Percentiles rank a stretch among this genome's conserved stretches.
These are phyloP conservation scores for Rhabdomys dilectus DNA, from an alignment of 2,113 vertebrate genomes.

Conservation along the genomic window DNA sequence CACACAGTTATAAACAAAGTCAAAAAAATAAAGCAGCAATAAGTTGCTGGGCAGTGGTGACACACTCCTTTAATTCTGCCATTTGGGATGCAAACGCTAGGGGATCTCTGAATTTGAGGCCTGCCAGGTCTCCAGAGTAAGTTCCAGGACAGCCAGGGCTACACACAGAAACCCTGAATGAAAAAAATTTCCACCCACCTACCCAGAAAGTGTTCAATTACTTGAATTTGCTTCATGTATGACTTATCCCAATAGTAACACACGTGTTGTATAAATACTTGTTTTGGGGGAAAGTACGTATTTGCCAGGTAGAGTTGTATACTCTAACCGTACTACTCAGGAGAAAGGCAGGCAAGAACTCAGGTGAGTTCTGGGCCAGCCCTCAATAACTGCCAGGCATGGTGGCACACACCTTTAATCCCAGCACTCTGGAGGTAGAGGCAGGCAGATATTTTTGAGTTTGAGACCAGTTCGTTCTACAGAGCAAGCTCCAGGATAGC, in stretches of 20 bases:
- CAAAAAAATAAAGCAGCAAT: not conserved
- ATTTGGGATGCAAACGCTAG: not conserved
- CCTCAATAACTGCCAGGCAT: not conserved
- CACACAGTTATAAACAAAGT: not conserved
- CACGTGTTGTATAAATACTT: not conserved
- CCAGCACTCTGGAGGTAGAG: not conserved
- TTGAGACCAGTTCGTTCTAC: not conserved
- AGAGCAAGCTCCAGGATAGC: not conserved
- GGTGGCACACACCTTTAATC: not conserved
- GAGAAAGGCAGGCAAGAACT: not conserved
- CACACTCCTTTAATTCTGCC: not conserved
- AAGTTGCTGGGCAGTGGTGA: not conserved
- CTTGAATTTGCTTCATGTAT: not conserved
- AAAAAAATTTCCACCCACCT: too few relatives aligned
- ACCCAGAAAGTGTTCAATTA: too few relatives aligned
- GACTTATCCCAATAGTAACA: not conserved
- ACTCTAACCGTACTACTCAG: not conserved
- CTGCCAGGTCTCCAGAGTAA: not conserved
- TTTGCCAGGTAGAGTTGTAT: not conserved
- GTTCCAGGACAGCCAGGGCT: not conserved
- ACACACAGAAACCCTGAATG: not conserved
- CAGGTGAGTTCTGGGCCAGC: not conserved
- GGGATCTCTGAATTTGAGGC: not conserved
- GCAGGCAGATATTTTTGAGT: not conserved
- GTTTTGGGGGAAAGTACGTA: not conserved